Evolutionary conservation across 2,113 vertebrate species (phyloP).

Genomic region (Baryphthengus martii): DNA sequence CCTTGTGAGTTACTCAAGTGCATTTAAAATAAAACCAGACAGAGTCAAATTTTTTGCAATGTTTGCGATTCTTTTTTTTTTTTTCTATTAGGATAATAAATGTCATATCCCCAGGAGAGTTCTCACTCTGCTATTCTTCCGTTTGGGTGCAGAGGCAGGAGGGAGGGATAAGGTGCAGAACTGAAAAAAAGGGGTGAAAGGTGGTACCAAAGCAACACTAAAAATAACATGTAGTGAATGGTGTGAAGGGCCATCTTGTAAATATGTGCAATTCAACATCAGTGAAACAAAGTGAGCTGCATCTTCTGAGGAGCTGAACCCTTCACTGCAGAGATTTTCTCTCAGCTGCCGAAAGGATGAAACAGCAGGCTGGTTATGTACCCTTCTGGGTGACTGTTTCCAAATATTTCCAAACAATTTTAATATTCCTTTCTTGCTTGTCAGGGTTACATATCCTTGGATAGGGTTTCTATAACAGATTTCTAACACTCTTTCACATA

Average conservation of each 20-base stretch:
- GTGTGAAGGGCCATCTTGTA: background rate
- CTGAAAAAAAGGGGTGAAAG: background rate
- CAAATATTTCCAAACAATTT: background rate
- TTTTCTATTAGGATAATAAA: background rate
- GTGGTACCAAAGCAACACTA: background rate
- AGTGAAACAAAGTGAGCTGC: background rate
- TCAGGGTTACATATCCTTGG: background rate
- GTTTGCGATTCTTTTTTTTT: background rate
- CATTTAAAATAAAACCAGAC: background rate
- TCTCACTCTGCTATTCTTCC: background rate
- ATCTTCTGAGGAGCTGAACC: background rate
- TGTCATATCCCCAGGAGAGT: background rate
- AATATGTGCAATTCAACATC: background rate
- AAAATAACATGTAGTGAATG: background rate
- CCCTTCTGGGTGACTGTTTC: background rate
- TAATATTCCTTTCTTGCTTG: background rate
- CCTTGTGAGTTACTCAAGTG: background rate
- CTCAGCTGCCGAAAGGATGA: background rate
- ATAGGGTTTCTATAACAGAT: background rate
- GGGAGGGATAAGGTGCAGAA: background rate
- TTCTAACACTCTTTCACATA: background rate
- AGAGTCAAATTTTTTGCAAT: background rate
- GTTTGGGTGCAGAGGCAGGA: fast-evolving
- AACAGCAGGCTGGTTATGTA: background rate
- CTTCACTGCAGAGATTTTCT: background rate